Percentiles rank a stretch among this genome's conserved stretches.
Conservation (phyloP, 2,113 vertebrate genomes). For the Scomber japonicus region DNA sequence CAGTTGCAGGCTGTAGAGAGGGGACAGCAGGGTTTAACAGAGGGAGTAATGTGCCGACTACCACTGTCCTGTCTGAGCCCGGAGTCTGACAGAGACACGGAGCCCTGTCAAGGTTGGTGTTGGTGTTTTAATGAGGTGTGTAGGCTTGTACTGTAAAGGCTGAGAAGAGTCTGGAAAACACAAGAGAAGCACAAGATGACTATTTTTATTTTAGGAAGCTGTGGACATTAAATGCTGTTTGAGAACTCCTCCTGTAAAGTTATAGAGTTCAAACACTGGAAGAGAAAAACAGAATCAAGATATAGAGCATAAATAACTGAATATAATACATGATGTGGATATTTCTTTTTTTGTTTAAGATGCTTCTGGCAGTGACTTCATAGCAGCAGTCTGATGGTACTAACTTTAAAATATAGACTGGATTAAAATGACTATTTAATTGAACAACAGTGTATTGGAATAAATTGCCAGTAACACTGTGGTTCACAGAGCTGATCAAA, state of each 20-base stretch:
- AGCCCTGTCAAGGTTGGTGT: conserved; percentile 46
- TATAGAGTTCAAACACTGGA: too few species aligned
- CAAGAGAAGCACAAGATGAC: background rate
- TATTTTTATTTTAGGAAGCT: background rate
- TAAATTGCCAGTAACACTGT: too few species aligned
- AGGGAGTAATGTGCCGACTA: conserved; percentile 57
- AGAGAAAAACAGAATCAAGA: too few species aligned
- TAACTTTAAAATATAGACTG: too few species aligned
- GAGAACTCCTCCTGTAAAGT: background rate
- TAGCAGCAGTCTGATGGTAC: too few species aligned
- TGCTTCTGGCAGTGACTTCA: too few species aligned
- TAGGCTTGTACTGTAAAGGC: background rate
- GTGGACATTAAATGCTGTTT: background rate
- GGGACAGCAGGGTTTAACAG: conserved; percentile 3
- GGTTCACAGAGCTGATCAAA: too few species aligned
- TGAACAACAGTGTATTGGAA: too few species aligned
- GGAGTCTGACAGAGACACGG: conserved; percentile 24
- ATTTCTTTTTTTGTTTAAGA: too few species aligned
- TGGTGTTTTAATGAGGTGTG: background rate
- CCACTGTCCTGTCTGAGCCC: conserved; percentile 42
- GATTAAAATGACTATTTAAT: too few species aligned
- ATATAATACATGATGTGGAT: too few species aligned
- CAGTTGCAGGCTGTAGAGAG: background rate
- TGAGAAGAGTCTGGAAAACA: background rate
- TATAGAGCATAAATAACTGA: too few species aligned